phyloP scores from a whole-genome alignment of 2,797 vertebrate genomes.

The Threskiornis aethiopicus region DNA sequence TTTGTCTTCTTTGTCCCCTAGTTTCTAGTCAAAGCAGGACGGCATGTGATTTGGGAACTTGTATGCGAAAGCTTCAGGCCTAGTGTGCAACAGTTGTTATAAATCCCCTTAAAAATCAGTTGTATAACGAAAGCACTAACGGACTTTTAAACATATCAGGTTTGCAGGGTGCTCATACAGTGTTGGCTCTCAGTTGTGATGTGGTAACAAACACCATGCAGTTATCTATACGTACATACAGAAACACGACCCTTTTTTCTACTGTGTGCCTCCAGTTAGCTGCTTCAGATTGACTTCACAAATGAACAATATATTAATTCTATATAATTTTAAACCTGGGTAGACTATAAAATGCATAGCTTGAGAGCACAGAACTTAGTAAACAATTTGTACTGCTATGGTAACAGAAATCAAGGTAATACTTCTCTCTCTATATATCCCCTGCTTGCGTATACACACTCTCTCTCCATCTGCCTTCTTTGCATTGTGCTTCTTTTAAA shows the following conservation, averaged over 20 bases:
- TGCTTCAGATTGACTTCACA: not conserved
- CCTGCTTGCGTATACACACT: fast-evolving
- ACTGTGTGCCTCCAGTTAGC: not conserved
- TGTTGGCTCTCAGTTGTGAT: not conserved
- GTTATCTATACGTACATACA: no score
- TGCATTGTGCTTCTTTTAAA: not conserved
- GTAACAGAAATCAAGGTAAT: not conserved
- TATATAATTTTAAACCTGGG: not conserved
- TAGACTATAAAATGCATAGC: not conserved
- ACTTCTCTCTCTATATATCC: not conserved
- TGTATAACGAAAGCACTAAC: not conserved
- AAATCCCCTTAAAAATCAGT: not conserved
- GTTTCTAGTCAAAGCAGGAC: not conserved
- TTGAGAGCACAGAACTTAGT: not conserved
- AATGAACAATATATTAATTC: not conserved
- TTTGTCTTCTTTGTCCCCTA: not conserved
- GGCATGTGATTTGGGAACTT: not conserved
- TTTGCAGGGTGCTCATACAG: not conserved
- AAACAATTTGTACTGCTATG: not conserved
- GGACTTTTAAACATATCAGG: not conserved
- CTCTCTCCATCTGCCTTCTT: not conserved
- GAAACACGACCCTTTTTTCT: not conserved
- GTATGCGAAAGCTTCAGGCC: not conserved
- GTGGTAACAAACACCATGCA: not conserved
- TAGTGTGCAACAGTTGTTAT: not conserved